Conservation (phyloP, 1,140 invertebrate genomes). For the Drosophila nannoptera region DNA sequence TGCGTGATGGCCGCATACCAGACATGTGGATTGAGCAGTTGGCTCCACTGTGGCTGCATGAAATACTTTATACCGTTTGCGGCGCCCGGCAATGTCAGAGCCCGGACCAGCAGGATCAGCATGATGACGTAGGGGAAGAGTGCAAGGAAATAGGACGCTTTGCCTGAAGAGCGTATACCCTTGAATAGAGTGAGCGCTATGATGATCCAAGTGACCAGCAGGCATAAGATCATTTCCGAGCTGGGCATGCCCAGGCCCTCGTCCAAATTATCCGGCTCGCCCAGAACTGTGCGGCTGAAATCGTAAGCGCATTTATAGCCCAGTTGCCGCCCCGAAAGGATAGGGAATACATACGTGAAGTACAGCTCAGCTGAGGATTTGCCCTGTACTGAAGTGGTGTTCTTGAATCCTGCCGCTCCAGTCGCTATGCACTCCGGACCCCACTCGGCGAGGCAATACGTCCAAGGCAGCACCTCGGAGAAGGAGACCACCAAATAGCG, state of each 20-base stretch:
- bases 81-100: slow-evolving; percentile 88
- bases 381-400: slow-evolving; percentile 24
- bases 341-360: slow-evolving; percentile 74
- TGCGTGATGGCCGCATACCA: slow-evolving; percentile 93
- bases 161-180: slow-evolving; percentile 83
- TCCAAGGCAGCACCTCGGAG: slow-evolving; percentile 83
- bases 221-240: slow-evolving; percentile 84
- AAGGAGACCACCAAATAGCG: slow-evolving; percentile 86
- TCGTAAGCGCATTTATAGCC: no score
- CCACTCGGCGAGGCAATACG: slow-evolving; percentile 83
- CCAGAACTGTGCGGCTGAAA: slow-evolving; percentile 81
- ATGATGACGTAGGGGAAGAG: slow-evolving; percentile 88
- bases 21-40: slow-evolving; percentile 84
- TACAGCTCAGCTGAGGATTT: slow-evolving; percentile 79
- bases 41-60: slow-evolving; percentile 85
- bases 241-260: slow-evolving; percentile 83
- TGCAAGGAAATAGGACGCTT: slow-evolving; percentile 86
- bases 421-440: slow-evolving; percentile 79
- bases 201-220: slow-evolving; percentile 85
- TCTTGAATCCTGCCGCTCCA: slow-evolving; percentile 23
- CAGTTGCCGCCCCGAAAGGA: no score
- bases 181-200: slow-evolving; percentile 84
- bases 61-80: slow-evolving; percentile 88
- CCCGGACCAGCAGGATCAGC: slow-evolving; percentile 82
- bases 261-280: slow-evolving; percentile 81